Conservation (phyloP, 2,888 invertebrate species). For the Lepidochrysops patricia region DNA sequence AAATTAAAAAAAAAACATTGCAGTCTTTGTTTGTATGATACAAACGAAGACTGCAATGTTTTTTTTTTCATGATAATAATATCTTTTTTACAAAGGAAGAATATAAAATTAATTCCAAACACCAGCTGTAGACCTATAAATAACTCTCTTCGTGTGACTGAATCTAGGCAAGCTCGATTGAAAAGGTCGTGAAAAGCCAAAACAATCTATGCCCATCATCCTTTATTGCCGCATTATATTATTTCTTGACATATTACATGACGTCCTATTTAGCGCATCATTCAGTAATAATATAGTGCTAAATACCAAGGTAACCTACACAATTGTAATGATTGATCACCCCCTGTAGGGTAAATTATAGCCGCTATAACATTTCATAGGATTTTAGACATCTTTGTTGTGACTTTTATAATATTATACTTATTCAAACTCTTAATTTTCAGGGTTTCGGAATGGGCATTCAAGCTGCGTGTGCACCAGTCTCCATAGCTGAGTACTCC, state of each 20-base stretch:
- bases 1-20: too few relatives aligned
- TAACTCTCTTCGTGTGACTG: neutral
- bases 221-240: neutral
- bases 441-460: slow-evolving; percentile 73
- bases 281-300: too few relatives aligned
- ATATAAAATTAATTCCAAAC: neutral
- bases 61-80: too few relatives aligned
- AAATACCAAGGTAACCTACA: neutral
- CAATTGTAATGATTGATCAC: neutral
- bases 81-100: neutral
- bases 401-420: too few relatives aligned
- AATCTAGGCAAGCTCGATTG: neutral
- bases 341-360: too few relatives aligned
- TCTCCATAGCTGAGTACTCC: slow-evolving; percentile 65
- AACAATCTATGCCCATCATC: neutral
- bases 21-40: too few relatives aligned
- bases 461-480: slow-evolving; percentile 60
- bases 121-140: too few relatives aligned
- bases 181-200: neutral
- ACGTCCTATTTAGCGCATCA: neutral
- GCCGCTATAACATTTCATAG: neutral
- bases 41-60: too few relatives aligned
- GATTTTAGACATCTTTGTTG: too few relatives aligned
- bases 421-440: slow-evolving; percentile 32
- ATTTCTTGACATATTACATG: neutral